Evolutionary conservation across 2,113 vertebrate species (phyloP).

Genomic region (Cyphomyrus plagiostoma): DNA sequence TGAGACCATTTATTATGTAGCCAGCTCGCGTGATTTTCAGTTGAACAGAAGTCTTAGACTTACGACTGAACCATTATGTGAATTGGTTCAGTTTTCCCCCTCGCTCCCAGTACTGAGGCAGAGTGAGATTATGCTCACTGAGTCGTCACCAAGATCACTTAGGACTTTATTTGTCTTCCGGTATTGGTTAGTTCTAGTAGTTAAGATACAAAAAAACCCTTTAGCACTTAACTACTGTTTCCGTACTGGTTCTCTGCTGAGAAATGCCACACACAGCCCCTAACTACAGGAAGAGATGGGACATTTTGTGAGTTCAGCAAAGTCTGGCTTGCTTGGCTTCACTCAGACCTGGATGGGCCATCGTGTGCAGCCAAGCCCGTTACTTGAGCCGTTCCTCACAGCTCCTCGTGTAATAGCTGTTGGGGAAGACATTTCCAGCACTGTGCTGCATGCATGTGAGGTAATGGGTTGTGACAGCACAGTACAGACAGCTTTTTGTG

Average conservation of each 20-base stretch:
- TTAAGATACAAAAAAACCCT: neutral
- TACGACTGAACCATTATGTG: neutral
- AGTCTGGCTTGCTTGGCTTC: neutral
- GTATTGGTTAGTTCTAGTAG: neutral
- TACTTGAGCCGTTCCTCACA: neutral
- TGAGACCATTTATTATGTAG: neutral
- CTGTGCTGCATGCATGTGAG: neutral
- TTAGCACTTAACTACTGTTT: neutral
- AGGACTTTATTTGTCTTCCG: neutral
- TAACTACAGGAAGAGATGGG: neutral
- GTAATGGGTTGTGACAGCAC: conserved; percentile 12
- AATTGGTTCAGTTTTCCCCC: neutral
- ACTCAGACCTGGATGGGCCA: neutral
- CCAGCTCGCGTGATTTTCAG: neutral
- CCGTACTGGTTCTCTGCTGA: neutral
- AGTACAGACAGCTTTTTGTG: conserved; percentile 4
- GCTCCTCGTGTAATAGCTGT: neutral
- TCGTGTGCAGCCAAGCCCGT: neutral
- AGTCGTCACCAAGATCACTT: neutral
- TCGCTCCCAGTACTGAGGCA: neutral
- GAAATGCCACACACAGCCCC: neutral
- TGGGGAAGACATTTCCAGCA: neutral
- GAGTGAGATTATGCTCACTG: neutral
- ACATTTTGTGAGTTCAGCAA: conserved; percentile 15
- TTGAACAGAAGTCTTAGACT: neutral